Conservation (phyloP, 2,113 vertebrate genomes). For the Toxotes chatareus region DNA sequence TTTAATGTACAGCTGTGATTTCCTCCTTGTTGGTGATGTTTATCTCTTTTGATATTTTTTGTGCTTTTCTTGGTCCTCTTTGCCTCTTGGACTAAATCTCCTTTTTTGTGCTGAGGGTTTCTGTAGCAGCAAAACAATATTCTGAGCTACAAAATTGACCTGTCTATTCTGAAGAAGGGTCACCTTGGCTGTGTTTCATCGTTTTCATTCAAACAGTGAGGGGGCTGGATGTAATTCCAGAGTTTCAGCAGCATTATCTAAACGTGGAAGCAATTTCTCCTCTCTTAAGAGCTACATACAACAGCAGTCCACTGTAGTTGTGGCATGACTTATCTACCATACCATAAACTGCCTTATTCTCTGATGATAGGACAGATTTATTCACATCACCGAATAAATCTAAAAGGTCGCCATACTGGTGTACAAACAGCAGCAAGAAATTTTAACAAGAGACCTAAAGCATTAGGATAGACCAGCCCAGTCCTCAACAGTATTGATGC, state of each 20-base stretch:
- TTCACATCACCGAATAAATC: slow-evolving; percentile 45
- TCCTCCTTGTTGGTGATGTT: slow-evolving; percentile 74
- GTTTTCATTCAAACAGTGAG: slow-evolving; percentile 46
- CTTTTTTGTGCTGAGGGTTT: slow-evolving; percentile 66
- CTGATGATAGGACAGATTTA: slow-evolving; percentile 50
- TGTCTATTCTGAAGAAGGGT: slow-evolving; percentile 49
- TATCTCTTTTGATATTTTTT: slow-evolving; percentile 78
- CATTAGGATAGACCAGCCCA: slow-evolving; percentile 47
- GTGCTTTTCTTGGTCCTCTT: slow-evolving; percentile 71
- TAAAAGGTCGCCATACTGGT: slow-evolving; percentile 18
- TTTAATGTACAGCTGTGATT: slow-evolving; percentile 84
- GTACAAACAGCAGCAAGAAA: slow-evolving; percentile 29
- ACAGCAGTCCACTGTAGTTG: slow-evolving; percentile 65
- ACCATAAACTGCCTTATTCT: slow-evolving; percentile 81
- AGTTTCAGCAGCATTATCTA: slow-evolving; percentile 48
- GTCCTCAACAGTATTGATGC: slow-evolving; percentile 55
- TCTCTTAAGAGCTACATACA: slow-evolving; percentile 55
- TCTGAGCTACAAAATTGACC: slow-evolving; percentile 60
- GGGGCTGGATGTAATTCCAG: slow-evolving; percentile 48
- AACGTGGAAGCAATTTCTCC: slow-evolving; percentile 49
- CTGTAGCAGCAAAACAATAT: slow-evolving; percentile 69
- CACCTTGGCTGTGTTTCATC: slow-evolving; percentile 61
- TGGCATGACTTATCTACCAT: slow-evolving; percentile 71
- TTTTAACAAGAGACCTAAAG: slow-evolving; percentile 32
- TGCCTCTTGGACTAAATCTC: slow-evolving; percentile 67